Conservation (phyloP, 2,113 vertebrate species). For the Corynorhinus townsendii region DNA sequence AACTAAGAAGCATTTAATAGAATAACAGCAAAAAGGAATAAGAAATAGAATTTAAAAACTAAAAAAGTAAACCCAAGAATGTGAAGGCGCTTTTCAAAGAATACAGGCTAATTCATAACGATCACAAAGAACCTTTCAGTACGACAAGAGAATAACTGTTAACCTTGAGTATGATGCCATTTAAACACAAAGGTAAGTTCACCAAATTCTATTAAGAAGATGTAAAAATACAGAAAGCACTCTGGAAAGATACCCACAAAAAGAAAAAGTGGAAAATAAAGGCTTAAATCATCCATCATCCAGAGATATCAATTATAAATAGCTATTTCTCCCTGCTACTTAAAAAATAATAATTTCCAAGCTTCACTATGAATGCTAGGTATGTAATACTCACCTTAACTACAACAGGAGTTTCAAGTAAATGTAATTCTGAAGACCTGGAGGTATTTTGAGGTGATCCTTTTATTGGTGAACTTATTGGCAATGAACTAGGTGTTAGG, state of each 20-base stretch:
- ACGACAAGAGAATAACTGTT: not conserved
- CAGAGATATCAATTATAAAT: not conserved
- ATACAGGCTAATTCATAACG: not conserved
- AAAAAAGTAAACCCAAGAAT: not conserved
- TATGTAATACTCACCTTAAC: constrained; percentile 86
- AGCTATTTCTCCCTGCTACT: not conserved
- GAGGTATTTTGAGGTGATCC: constrained; percentile 69
- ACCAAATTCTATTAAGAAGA: not conserved
- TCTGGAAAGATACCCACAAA: not conserved
- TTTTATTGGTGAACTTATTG: not conserved
- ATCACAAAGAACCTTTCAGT: not conserved
- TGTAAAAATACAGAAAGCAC: not conserved
- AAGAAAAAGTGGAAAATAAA: not conserved
- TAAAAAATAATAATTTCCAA: not conserved
- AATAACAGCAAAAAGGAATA: not conserved
- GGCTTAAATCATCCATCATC: not conserved
- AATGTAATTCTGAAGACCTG: constrained; percentile 86
- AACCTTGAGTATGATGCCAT: not conserved
- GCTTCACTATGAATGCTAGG: not conserved
- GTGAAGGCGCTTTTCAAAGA: not conserved
- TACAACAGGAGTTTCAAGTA: constrained; percentile 92
- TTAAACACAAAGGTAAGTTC: not conserved
- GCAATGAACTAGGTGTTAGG: constrained; percentile 63
- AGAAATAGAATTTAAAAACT: not conserved
- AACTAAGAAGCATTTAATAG: not conserved